A percentile compares a stretch with the other conserved stretches of the same genome.
Evolutionary conservation across 2,888 invertebrate species (phyloP).

Genomic region (Laspeyria flexula): DNA sequence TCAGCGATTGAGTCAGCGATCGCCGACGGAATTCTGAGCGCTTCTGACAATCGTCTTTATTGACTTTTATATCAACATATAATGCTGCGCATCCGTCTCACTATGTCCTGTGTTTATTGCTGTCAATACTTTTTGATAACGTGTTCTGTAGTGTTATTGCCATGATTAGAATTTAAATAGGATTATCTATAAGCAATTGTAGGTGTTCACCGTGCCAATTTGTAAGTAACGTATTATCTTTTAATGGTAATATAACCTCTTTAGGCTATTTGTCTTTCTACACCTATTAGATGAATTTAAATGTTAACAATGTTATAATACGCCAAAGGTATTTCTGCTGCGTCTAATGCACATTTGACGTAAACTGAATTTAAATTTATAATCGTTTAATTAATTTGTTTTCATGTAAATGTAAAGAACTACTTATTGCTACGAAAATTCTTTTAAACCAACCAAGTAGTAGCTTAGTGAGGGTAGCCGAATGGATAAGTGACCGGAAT

Average conservation of each 20-base stretch:
- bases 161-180: conserved; percentile 10
- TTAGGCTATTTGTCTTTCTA: background rate
- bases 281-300: too few relatives aligned
- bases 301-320: too few relatives aligned
- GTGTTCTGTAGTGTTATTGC: conserved; percentile 9
- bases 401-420: too few relatives aligned
- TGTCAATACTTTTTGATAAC: conserved; percentile 24
- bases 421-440: too few relatives aligned
- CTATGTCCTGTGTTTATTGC: conserved; percentile 34
- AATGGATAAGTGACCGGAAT: too few relatives aligned
- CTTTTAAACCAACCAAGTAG: too few relatives aligned
- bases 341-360: too few relatives aligned
- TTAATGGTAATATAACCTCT: background rate
- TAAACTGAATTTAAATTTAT: too few relatives aligned
- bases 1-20: conserved; percentile 51
- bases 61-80: conserved; percentile 48
- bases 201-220: background rate
- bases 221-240: background rate
- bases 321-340: too few relatives aligned
- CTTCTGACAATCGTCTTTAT: conserved; percentile 51
- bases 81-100: conserved; percentile 34
- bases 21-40: conserved; percentile 54
- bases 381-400: too few relatives aligned
- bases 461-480: too few relatives aligned
- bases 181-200: background rate